Evolutionary conservation across 1,140 invertebrate genomes (phyloP).

Genomic region (Bombus confusus): DNA sequence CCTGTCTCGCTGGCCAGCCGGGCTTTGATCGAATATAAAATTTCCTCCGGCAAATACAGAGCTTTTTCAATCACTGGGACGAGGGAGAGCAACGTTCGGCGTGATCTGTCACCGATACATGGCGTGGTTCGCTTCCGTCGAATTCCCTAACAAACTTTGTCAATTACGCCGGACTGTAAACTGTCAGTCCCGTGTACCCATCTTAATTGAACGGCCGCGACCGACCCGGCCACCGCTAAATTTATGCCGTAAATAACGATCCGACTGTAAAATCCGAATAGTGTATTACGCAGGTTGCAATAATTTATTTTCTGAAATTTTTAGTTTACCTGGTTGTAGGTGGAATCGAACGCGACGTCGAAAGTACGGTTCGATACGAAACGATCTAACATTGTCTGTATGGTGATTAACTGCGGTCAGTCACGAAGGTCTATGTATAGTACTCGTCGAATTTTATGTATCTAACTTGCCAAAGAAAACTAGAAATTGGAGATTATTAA

Average conservation of each 20-base stretch:
- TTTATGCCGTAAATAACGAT: slow-evolving; percentile 27
- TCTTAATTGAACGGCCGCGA: slow-evolving; percentile 38
- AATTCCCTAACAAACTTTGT: slow-evolving; percentile 54
- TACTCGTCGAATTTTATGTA: too few species aligned
- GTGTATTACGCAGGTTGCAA: neutral
- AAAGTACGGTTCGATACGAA: neutral
- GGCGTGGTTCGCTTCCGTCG: slow-evolving; percentile 21
- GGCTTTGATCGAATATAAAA: slow-evolving; percentile 42
- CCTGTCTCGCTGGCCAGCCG: slow-evolving; percentile 13
- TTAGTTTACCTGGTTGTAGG: neutral
- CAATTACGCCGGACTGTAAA: slow-evolving; percentile 45
- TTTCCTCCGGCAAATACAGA: slow-evolving; percentile 43
- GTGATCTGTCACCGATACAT: slow-evolving; percentile 32
- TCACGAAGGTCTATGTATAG: too few species aligned
- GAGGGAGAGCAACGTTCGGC: slow-evolving; percentile 7
- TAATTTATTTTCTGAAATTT: slow-evolving; percentile 48
- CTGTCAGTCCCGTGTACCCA: slow-evolving; percentile 27
- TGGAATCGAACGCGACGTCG: neutral
- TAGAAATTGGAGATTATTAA: too few species aligned
- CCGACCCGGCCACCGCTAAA: neutral
- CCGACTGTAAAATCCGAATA: neutral
- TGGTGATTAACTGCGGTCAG: neutral
- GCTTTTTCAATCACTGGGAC: slow-evolving; percentile 39
- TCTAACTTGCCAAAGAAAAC: too few species aligned
- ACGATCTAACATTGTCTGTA: neutral